phyloP scores from a whole-genome alignment of 2,797 vertebrate species.

The Kryptolebias ocellatus region DNA sequence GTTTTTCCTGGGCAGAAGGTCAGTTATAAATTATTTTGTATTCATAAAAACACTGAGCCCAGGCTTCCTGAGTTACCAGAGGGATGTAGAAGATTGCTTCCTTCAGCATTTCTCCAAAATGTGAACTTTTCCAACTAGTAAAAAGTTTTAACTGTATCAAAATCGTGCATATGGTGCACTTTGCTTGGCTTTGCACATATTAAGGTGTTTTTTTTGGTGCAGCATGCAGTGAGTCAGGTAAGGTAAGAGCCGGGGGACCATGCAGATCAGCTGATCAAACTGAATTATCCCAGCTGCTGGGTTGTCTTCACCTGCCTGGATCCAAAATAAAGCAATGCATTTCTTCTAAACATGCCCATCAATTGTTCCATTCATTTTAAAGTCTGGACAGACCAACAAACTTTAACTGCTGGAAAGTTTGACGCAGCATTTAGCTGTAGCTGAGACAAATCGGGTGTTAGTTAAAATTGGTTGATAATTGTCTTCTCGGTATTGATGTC shows the following conservation, averaged over 20 bases:
- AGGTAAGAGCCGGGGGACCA: conserved; percentile 30
- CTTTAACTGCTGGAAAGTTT: too few relatives aligned
- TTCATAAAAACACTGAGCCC: too few relatives aligned
- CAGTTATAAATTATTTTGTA: too few relatives aligned
- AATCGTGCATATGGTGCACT: conserved; percentile 1
- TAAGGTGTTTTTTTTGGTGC: conserved; percentile 1
- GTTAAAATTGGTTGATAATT: conserved; percentile 63
- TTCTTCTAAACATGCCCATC: too few relatives aligned
- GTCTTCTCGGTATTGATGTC: conserved; percentile 67
- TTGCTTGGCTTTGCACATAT: conserved; percentile 11
- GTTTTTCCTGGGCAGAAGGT: too few relatives aligned
- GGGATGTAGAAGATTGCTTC: too few relatives aligned
- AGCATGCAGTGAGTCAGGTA: conserved; percentile 16
- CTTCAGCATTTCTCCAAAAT: too few relatives aligned
- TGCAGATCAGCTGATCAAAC: conserved; percentile 23
- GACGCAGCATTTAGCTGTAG: conserved; percentile 31
- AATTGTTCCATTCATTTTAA: neutral
- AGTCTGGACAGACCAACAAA: neutral
- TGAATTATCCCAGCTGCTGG: conserved; percentile 22
- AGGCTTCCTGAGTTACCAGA: too few relatives aligned
- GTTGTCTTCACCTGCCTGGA: conserved; percentile 26
- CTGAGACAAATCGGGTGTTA: neutral
- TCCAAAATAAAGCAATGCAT: neutral
- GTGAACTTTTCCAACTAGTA: neutral
- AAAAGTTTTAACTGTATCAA: neutral